Evolutionary conservation across 2,888 invertebrate species (phyloP).

Genomic region (Altica lythri): DNA sequence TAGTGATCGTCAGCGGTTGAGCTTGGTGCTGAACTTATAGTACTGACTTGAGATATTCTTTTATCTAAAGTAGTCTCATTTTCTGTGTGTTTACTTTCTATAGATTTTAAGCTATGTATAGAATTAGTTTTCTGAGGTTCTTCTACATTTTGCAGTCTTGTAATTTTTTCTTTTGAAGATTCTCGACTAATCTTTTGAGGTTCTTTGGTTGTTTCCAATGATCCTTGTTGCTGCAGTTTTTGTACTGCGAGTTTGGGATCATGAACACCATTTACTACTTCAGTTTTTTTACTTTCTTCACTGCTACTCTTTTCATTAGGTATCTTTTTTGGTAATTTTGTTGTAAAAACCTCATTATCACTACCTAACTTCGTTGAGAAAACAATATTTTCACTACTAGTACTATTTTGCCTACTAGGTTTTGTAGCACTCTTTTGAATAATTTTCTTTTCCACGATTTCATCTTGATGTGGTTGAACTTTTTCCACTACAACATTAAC

Average conservation of each 20-base stretch:
- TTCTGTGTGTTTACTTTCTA: conserved; percentile 11
- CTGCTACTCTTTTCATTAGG: conserved; percentile 23
- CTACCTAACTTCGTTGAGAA: conserved; percentile 73
- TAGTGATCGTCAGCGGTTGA: conserved; percentile 55
- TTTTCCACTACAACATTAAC: conserved; percentile 40
- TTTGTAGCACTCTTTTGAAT: conserved; percentile 19
- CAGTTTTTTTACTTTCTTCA: conserved; percentile 16
- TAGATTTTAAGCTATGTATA: conserved; percentile 19
- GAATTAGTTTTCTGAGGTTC: conserved; percentile 18
- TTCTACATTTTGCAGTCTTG: conserved; percentile 4
- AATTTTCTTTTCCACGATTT: conserved; percentile 17
- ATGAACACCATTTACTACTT: conserved; percentile 18
- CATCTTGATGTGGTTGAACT: conserved; percentile 39
- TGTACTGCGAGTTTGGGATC: neutral
- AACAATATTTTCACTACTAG: conserved; percentile 60
- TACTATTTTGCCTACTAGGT: conserved; percentile 52
- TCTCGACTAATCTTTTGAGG: conserved; percentile 6
- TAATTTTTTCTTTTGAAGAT: conserved; percentile 6
- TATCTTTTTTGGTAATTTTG: conserved; percentile 52
- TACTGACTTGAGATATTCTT: conserved; percentile 34
- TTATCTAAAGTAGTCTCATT: conserved; percentile 27
- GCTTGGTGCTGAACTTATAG: conserved; percentile 35
- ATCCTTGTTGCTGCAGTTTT: conserved; percentile 16
- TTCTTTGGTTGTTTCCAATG: conserved; percentile 11
- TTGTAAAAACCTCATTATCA: conserved; percentile 70